Evolutionary conservation across 2,797 vertebrate species (phyloP).

Genomic region (Etheostoma nigrum): DNA sequence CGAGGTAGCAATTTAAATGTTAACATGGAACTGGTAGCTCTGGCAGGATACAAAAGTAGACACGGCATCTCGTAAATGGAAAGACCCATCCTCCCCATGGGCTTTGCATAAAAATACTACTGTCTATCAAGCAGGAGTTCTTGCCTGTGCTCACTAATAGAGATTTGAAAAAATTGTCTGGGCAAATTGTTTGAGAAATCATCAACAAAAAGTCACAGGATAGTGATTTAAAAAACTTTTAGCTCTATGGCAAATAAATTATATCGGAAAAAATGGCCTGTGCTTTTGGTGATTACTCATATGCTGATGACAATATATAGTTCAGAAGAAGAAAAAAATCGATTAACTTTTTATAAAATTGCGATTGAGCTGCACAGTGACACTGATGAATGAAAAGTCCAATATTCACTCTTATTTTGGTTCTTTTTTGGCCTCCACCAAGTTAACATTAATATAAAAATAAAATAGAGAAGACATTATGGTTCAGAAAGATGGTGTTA

Average conservation of each 20-base stretch:
- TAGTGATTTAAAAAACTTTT: not conserved
- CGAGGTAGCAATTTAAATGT: slow-evolving; percentile 73
- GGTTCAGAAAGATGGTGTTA: too few species aligned
- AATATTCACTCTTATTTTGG: too few species aligned
- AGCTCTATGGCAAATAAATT: not conserved
- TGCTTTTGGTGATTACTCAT: not conserved
- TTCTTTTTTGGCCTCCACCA: too few species aligned
- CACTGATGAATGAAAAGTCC: too few species aligned
- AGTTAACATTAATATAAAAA: too few species aligned
- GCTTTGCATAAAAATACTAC: slow-evolving; percentile 16
- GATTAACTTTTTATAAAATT: not conserved
- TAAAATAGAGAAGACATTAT: too few species aligned
- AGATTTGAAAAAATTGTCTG: slow-evolving; percentile 4
- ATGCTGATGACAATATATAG: too few species aligned
- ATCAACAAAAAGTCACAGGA: slow-evolving; percentile 12
- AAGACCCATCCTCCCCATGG: slow-evolving; percentile 19
- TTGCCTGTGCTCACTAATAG: slow-evolving; percentile 11
- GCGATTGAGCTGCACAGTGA: not conserved
- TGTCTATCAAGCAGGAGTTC: slow-evolving; percentile 28
- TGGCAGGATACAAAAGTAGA: slow-evolving; percentile 55
- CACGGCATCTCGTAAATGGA: slow-evolving; percentile 49
- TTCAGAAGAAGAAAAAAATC: not conserved
- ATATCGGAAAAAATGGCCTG: not conserved
- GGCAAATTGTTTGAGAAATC: slow-evolving; percentile 26
- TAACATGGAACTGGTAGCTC: slow-evolving; percentile 62